Evolutionary conservation across 2,113 vertebrate genomes (phyloP).

Genomic region (Dryoscopus gambensis): DNA sequence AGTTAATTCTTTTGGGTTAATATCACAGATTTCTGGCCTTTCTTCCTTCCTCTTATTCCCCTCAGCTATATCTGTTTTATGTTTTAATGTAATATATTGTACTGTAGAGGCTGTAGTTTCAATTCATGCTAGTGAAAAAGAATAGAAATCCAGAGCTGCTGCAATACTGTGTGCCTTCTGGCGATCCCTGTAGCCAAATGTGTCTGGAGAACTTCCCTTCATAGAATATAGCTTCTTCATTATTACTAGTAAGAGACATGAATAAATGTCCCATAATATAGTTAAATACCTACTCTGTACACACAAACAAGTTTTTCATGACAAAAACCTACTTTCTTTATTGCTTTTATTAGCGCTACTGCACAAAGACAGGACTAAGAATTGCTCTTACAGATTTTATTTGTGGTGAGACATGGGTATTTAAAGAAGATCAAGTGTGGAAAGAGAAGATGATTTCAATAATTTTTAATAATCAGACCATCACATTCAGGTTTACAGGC

Average conservation of each 20-base stretch:
- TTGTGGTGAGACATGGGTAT: background rate
- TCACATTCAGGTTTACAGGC: constrained; percentile 1
- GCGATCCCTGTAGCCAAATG: background rate
- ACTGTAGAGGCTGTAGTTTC: background rate
- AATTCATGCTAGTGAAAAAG: background rate
- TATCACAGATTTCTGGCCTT: constrained; percentile 4
- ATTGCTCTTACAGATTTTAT: background rate
- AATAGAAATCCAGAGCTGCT: background rate
- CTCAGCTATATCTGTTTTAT: background rate
- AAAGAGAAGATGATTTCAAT: constrained; percentile 29
- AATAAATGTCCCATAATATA: background rate
- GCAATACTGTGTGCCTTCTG: background rate
- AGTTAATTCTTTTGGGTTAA: constrained; percentile 2
- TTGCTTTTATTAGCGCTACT: constrained; percentile 12
- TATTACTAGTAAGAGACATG: background rate
- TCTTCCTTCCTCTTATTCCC: constrained; percentile 1
- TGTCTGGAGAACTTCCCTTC: constrained; percentile 16
- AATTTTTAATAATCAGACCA: constrained; percentile 24
- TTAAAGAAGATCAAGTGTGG: background rate
- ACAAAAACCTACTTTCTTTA: background rate
- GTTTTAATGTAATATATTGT: constrained; percentile 20
- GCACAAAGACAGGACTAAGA: background rate
- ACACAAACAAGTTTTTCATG: background rate
- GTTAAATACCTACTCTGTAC: background rate
- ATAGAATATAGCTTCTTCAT: background rate